phyloP scores from a whole-genome alignment of 1,140 invertebrate species.

The Notospermus geniculatus region DNA sequence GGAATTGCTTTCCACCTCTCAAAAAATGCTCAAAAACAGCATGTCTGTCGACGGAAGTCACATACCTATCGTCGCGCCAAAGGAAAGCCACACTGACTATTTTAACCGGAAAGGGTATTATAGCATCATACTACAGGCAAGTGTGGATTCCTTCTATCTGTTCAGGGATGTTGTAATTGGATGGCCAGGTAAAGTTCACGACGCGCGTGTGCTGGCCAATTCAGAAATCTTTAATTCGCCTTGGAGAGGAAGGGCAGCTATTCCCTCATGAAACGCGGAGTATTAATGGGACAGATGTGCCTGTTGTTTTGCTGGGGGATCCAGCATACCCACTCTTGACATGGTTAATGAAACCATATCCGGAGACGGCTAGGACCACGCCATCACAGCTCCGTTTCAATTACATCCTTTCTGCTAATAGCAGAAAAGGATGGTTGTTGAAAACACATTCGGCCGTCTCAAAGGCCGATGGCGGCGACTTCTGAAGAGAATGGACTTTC shows the following conservation, averaged over 20 bases:
- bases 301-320: conserved; percentile 12
- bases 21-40: no score
- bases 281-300: conserved; percentile 6
- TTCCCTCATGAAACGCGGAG: conserved; percentile 9
- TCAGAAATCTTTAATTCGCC: conserved; percentile 16
- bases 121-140: conserved; percentile 58
- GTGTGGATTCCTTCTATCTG: conserved; percentile 10
- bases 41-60: conserved; percentile 62
- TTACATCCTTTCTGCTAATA: no score
- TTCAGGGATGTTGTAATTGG: conserved; percentile 20
- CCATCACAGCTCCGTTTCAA: conserved; percentile 10
- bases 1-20: no score
- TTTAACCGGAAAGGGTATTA: no score
- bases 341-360: conserved; percentile 19
- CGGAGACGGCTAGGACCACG: conserved; percentile 10
- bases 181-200: conserved; percentile 20
- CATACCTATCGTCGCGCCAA: conserved; percentile 54
- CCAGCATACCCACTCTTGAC: conserved; percentile 15
- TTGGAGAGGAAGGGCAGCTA: conserved; percentile 5
- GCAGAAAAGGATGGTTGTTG: conserved; percentile 20
- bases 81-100: conserved; percentile 52
- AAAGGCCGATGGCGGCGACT: no score
- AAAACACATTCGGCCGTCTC: no score
- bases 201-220: conserved; percentile 20
- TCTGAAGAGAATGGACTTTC: no score